phyloP scores from a whole-genome alignment of 1,140 invertebrate species.

The Zaprionus gabonicus region DNA sequence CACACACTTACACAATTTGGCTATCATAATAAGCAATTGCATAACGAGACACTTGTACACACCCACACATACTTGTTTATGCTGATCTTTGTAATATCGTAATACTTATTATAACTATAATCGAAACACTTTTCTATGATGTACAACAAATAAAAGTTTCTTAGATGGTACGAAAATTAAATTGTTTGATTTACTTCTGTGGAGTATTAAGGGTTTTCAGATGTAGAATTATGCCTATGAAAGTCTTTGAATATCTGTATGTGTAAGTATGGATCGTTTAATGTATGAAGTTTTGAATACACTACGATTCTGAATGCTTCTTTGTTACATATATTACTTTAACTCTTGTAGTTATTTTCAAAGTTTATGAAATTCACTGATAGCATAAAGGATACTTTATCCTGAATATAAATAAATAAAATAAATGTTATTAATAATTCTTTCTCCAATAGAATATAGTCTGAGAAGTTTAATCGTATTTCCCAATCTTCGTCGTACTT shows the following conservation, averaged over 20 bases:
- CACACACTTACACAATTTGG: slow-evolving; percentile 32
- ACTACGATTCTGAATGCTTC: no score
- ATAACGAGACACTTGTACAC: slow-evolving; percentile 18
- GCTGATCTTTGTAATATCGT: slow-evolving; percentile 68
- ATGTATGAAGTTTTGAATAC: no score
- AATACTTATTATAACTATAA: slow-evolving; percentile 71
- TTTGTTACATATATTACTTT: no score
- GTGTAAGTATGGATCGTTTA: no score
- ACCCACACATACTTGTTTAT: slow-evolving; percentile 30
- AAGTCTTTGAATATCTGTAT: neutral
- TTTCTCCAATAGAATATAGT: no score
- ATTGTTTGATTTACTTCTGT: neutral
- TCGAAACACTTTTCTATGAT: slow-evolving; percentile 56
- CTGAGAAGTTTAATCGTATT: no score
- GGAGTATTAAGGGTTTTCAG: neutral
- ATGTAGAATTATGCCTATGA: neutral
- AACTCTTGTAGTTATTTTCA: no score
- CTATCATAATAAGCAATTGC: slow-evolving; percentile 21
- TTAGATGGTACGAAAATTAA: slow-evolving; percentile 53
- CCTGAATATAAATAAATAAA: no score
- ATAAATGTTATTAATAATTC: no score
- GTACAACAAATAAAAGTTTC: slow-evolving; percentile 60
- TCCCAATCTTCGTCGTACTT: no score
- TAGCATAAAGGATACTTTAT: no score
- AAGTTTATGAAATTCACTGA: no score